Evolutionary conservation across 2,888 invertebrate genomes (phyloP).

Genomic region (Linyphia triangularis): DNA sequence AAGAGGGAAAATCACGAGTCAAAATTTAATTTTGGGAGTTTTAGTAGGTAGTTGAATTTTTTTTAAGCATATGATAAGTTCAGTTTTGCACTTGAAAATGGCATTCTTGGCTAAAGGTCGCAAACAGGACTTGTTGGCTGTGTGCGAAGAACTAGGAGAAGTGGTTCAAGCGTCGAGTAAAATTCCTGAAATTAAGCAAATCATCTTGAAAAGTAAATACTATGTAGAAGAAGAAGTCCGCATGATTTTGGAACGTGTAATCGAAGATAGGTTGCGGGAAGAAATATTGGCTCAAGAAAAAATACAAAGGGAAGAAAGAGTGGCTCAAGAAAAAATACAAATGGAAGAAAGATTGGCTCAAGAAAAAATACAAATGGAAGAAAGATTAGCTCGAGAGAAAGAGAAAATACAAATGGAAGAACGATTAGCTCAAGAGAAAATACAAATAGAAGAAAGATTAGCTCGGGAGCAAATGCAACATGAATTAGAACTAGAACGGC

Average conservation of each 20-base stretch:
- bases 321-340: not conserved
- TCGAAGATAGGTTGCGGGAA: not conserved
- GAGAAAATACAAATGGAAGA: not conserved
- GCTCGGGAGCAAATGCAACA: not conserved
- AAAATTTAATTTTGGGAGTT: too few relatives aligned
- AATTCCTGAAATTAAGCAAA: not conserved
- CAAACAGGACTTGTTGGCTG: not conserved
- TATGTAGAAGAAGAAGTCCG: not conserved
- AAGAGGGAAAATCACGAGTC: too few relatives aligned
- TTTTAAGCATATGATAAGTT: too few relatives aligned
- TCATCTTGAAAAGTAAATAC: not conserved
- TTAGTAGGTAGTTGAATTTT: too few relatives aligned
- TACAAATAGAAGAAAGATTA: not conserved
- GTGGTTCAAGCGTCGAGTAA: not conserved
- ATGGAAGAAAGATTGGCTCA: too few relatives aligned
- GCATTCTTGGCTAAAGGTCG: too few relatives aligned
- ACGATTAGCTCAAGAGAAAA: not conserved
- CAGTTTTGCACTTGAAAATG: too few relatives aligned
- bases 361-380: too few relatives aligned
- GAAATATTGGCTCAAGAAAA: not conserved
- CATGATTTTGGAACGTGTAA: not conserved
- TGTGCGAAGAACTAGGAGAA: not conserved
- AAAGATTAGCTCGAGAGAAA: too few relatives aligned
- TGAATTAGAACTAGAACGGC: slow-evolving; percentile 7
- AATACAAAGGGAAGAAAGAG: not conserved